Conservation (phyloP, 2,888 invertebrate genomes). For the Athetis lepigone region DNA sequence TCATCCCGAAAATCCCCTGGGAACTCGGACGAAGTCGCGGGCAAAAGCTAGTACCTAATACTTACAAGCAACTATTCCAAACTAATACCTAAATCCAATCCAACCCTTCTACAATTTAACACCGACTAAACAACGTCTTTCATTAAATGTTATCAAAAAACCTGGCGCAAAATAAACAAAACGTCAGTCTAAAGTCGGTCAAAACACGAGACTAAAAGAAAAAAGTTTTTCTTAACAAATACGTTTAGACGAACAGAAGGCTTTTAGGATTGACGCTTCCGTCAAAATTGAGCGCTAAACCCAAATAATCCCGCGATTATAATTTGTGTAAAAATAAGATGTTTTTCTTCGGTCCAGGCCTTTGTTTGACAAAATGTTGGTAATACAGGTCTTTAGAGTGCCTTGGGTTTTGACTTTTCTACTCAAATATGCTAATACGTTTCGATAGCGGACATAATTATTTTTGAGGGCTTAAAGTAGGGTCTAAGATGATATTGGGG, state of each 20-base stretch:
- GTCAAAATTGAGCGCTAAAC: conserved; percentile 65
- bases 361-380: conserved; percentile 41
- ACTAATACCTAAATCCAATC: not conserved
- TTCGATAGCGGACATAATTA: conserved; percentile 32
- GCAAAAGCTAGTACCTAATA: too few species aligned
- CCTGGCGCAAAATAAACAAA: conserved; percentile 24
- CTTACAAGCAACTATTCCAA: too few species aligned
- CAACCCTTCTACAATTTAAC: not conserved
- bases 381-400: conserved; percentile 35
- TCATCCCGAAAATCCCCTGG: too few species aligned
- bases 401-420: conserved; percentile 25
- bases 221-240: conserved; percentile 48
- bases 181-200: conserved; percentile 8
- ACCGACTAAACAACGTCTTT: not conserved
- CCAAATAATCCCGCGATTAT: conserved; percentile 59
- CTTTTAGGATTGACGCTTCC: conserved; percentile 54
- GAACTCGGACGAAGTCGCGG: too few species aligned
- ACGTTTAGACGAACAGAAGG: conserved; percentile 32
- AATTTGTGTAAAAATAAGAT: conserved; percentile 59
- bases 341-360: conserved; percentile 29
- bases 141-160: conserved; percentile 12
- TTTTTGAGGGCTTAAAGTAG: conserved; percentile 19
- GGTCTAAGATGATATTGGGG: conserved; percentile 20
- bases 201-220: conserved; percentile 40
- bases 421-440: conserved; percentile 46